Evolutionary conservation across 2,888 invertebrate species (phyloP), one percentile per base, ranked within the genome.

Genomic region (Idaea straminata): DNA sequence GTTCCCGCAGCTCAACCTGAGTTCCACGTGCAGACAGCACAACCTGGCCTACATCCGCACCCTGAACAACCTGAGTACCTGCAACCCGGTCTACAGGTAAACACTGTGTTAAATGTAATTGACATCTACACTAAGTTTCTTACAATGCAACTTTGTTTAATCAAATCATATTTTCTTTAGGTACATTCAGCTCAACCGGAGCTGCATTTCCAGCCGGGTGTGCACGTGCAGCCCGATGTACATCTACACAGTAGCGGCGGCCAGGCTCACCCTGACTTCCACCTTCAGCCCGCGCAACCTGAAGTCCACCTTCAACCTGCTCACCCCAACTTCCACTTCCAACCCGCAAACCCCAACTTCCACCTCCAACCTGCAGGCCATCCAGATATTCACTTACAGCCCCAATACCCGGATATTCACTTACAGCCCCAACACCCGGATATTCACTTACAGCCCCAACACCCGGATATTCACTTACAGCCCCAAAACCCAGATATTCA

Each of bases 241-340:
- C 69, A 70, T 35, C 64, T 71, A 35, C 71, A 74, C 59, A 58
- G 61, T 16, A 36, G 65, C 35, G 66, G 65, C 25, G 47, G 66
- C 59, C 61, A 4, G 16, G 58, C 65, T 35, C 67, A 69, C 25
- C 66, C 73, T 66, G 47, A 66, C 59, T 63, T 77, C 34, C 76
- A 80, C 62, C 62, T 77, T 7, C 76, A 78, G 61, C 71, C 76
- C 10, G 66, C 67, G 3, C 76, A 74, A 7, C 73, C 72, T 6
- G 71, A 62, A 34, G 36, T 77, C 3, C 78, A 77, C 62, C 68
- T 75, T 59, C 75, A 72, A 60, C 74, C 69, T 64, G 71, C 69
- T 5, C 79, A 81, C 62, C 78, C 77, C n/a, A 68, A 72, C 5
- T 57, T 77, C 16, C 76, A 80, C 62, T 59, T 77, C 6, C 76